Percentiles rank a stretch among this genome's conserved stretches.
Conservation (phyloP, 2,113 vertebrate species). For the Forbesichthys agassizii region DNA sequence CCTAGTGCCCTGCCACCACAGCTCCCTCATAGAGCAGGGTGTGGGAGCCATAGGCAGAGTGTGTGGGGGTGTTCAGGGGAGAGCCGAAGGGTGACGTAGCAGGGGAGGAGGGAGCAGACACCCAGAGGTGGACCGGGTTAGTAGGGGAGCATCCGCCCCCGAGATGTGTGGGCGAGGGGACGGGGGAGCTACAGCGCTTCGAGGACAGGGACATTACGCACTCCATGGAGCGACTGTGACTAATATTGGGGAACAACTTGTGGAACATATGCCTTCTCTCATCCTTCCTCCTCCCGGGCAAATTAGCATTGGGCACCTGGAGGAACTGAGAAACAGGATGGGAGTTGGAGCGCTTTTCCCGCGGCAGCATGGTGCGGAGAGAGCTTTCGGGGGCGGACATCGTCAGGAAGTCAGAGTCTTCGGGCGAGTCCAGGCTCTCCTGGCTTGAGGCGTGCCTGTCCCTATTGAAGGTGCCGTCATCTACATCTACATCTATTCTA, state of each 20-base stretch:
- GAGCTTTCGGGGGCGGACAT: constrained; percentile 30
- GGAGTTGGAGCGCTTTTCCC: background rate
- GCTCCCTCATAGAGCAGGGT: constrained; percentile 4
- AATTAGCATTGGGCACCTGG: fast-evolving
- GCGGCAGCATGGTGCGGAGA: background rate
- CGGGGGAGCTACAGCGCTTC: background rate
- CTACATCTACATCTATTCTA: constrained; percentile 68
- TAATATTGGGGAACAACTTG: too few species aligned
- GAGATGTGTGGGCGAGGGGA: background rate
- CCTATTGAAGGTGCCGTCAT: background rate
- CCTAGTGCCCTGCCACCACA: constrained; percentile 6
- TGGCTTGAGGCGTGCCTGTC: constrained; percentile 17
- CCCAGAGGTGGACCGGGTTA: background rate
- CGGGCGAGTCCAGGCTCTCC: background rate
- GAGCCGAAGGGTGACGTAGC: background rate
- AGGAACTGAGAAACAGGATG: background rate
- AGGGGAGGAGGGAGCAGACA: background rate
- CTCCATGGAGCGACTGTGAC: too few species aligned
- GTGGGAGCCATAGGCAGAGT: constrained; percentile 42
- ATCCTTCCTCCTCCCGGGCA: background rate
- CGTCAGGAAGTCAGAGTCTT: constrained; percentile 3
- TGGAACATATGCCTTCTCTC: background rate
- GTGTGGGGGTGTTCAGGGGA: constrained; percentile 16
- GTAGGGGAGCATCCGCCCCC: too few species aligned
- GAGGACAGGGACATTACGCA: background rate